Evolutionary conservation across 92 coral and sea anemone genomes (phyloP), one percentile per base, ranked within the genome.

Genomic region (Anthopleura xanthogrammica): DNA sequence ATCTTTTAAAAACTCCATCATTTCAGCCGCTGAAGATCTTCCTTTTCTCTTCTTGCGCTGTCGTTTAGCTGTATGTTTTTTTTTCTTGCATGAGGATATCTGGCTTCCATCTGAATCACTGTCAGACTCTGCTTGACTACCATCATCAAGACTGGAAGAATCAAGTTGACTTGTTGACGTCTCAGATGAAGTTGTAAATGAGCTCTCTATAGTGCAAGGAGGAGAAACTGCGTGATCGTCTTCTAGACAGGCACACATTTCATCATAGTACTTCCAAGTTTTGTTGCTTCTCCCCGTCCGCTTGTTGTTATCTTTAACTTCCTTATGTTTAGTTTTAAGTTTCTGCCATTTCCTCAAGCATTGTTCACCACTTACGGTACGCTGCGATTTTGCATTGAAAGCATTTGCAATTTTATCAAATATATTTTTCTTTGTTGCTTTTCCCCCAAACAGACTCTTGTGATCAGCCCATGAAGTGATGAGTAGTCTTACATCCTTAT

Each of bases 281-380:
- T 85, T 91, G 36, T 74, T 85, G 70, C 79, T 83, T 40, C 79
- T 77, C n/a, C 91, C 91, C 29, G 90, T 88, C 75, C 3, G 19
- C 52, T 75, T 88, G 72, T 85, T 91, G 80, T 91, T 56, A 72
- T 91, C 91, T 41, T 88, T 87, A 24, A 88, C 85, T 40, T 88
- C 94, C 77, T 85, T 91, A 41, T 60, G 73, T 71, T 88, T 91
- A 58, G 20, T 20, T 56, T 80, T 83, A 41, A 88, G 75, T 60
- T 86, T 91, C 3, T 60, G 42, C 94, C 92, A 91, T 62, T 91
- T 91, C 46, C 91, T 83, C 12, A 74, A 66, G 79, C 90, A 91
- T 60, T 91, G 90, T 16, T 91, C 88, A 9, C 79, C 92, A 11
- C 82, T 82, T 14, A 88, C 88, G 48, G 57, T n/a, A 65, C 66